Evolutionary conservation across 2,797 vertebrate genomes (phyloP).

Genomic region (Periparus ater): DNA sequence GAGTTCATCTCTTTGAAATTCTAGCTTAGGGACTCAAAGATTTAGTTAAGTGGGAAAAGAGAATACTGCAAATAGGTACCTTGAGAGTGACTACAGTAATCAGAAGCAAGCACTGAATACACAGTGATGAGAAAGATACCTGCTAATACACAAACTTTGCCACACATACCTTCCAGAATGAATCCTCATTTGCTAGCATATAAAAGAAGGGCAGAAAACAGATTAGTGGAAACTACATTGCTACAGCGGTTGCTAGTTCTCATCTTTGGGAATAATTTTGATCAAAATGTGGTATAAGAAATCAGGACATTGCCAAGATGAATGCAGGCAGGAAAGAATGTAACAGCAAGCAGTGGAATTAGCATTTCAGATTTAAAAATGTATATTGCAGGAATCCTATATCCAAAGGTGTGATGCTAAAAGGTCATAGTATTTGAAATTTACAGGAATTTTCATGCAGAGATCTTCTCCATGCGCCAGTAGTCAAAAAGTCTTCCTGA

Average conservation of each 20-base stretch:
- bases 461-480: neutral
- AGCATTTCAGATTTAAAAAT: neutral
- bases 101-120: neutral
- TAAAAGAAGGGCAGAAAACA: constrained; percentile 86
- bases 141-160: neutral
- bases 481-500: neutral
- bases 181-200: constrained; percentile 92
- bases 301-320: neutral
- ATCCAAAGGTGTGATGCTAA: neutral
- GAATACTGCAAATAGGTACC: neutral
- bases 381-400: neutral
- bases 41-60: neutral
- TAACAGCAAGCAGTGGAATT: neutral
- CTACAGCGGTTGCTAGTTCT: neutral
- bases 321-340: neutral
- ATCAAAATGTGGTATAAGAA: neutral
- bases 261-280: neutral
- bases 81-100: neutral
- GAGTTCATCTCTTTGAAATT: neutral
- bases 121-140: neutral
- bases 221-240: constrained; percentile 78
- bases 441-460: neutral
- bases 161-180: constrained; percentile 92
- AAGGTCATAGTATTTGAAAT: neutral
- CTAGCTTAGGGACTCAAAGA: neutral